Base-by-base conservation (phyloP, 2,113 vertebrate genomes). In the Atlantisia rogersi region DNA sequence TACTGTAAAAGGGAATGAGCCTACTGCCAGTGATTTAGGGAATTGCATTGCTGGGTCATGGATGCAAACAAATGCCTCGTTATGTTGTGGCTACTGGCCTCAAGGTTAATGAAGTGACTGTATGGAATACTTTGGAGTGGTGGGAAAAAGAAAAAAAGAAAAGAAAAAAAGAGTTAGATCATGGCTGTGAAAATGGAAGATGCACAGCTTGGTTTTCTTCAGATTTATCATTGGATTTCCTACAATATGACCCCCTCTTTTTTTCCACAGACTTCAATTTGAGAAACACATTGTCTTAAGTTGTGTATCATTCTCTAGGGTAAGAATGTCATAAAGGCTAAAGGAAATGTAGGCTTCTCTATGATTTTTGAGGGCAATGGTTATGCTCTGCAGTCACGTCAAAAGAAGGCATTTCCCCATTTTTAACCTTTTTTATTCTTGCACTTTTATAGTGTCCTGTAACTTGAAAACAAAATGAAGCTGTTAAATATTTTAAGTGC, bases 391-490 rank as follows among this genome's bases (percentile, higher is more conserved):
- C 31, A 75, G 1, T 31, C 18, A 79, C 50, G 87, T 79, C 37
- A 81, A 19, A 71, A 7, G 31, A 85, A 68, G 78, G 52, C 18
- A 75, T 92, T 92, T 83, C 17, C 2, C 5, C 15, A 13, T 82
- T 78, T 77, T 91, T n/a, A 86, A 14, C 18, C 48, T 76, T 87
- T 79, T 42, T 92, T 56, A 59, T 82, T 75, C 46, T 75, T 82
- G 11, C 55, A 67, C 50, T 93, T 94, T 95, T 87, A 75, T 75
- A 91, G 63, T 64, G 15, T 64, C 79, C 60, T 78, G 89, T 83
- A 81, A 76, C 73, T 75, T 39, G 92, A 95, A 96, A 96, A 96
- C 82, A 62, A 96, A 96, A 97, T 88, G 94, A 83, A 94, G 68
- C 88, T 81, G 75, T 76, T 88, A 90, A 77, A 63, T 84, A 82